Percentiles rank a stretch among this genome's conserved stretches.
phyloP scores from a whole-genome alignment of 2,888 invertebrate species.

The Apamea monoglypha region DNA sequence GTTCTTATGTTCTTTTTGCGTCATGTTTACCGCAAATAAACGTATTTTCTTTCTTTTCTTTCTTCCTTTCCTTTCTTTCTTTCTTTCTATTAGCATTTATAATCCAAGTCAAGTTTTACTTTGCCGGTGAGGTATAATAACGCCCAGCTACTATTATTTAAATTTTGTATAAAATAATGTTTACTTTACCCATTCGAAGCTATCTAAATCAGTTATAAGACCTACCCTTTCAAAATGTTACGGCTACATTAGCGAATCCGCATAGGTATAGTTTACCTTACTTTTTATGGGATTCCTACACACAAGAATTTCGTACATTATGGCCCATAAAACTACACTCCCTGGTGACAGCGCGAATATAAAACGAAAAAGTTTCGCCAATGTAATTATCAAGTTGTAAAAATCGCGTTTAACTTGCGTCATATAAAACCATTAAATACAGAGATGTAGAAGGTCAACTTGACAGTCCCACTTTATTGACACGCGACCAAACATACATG shows the following conservation, averaged over 20 bases:
- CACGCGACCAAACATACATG: not conserved
- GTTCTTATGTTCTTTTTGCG: too few relatives aligned
- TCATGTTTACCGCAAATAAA: too few relatives aligned
- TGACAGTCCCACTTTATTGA: not conserved
- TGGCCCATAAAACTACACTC: constrained; percentile 63
- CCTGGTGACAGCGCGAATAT: constrained; percentile 53
- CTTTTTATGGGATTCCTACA: constrained; percentile 49
- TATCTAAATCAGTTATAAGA: constrained; percentile 43
- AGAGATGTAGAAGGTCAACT: constrained; percentile 37
- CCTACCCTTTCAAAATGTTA: constrained; percentile 50
- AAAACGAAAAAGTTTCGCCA: constrained; percentile 60
- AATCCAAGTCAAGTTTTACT: not conserved
- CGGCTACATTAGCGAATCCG: constrained; percentile 46
- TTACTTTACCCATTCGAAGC: constrained; percentile 33
- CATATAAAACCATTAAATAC: constrained; percentile 1
- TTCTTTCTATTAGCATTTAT: too few relatives aligned
- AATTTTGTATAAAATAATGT: constrained; percentile 14
- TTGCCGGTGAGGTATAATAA: not conserved
- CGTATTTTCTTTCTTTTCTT: too few relatives aligned
- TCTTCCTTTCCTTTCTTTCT: too few relatives aligned
- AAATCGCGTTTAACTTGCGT: constrained; percentile 47
- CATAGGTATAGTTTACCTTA: constrained; percentile 39
- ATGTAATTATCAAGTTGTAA: constrained; percentile 62
- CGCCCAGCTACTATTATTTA: constrained; percentile 8
- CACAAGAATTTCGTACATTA: constrained; percentile 48